A percentile compares a stretch with the other conserved stretches of the same genome.
These are phyloP conservation scores for Columba livia DNA, from an alignment of 2,113 vertebrate genomes.

Conservation along the genomic window DNA sequence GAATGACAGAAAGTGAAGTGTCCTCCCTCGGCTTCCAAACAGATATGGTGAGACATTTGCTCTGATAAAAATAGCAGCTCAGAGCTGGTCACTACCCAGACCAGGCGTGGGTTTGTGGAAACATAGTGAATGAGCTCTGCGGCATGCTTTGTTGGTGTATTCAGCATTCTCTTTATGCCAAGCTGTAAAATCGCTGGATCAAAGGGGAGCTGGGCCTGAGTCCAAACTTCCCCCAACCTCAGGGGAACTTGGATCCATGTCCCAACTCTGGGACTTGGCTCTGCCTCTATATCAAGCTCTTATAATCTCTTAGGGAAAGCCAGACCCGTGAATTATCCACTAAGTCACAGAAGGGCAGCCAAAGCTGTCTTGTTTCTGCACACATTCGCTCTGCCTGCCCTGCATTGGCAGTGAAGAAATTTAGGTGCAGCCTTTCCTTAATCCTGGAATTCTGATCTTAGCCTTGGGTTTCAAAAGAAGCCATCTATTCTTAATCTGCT, in stretches of 20 bases:
- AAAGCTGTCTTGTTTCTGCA: background rate
- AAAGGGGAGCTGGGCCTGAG: background rate
- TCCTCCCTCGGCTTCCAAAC: background rate
- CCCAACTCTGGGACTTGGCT: background rate
- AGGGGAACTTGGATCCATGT: background rate
- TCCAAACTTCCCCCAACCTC: background rate
- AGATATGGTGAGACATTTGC: background rate
- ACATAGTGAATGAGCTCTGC: background rate
- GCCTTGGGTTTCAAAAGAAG: background rate
- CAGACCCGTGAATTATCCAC: background rate
- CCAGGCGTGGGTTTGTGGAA: background rate
- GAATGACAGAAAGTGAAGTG: background rate
- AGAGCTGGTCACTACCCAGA: background rate
- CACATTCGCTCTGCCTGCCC: background rate
- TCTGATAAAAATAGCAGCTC: background rate
- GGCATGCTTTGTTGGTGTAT: background rate
- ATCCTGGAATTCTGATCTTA: background rate
- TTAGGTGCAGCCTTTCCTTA: background rate
- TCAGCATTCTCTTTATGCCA: background rate
- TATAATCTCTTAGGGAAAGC: background rate
- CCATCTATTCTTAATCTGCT: background rate
- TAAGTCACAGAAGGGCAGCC: background rate
- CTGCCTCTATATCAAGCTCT: conserved; percentile 2
- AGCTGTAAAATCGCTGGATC: background rate
- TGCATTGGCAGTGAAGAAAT: background rate